Evolutionary conservation across 2,113 vertebrate species (phyloP).

Genomic region (Erythrocebus patas): DNA sequence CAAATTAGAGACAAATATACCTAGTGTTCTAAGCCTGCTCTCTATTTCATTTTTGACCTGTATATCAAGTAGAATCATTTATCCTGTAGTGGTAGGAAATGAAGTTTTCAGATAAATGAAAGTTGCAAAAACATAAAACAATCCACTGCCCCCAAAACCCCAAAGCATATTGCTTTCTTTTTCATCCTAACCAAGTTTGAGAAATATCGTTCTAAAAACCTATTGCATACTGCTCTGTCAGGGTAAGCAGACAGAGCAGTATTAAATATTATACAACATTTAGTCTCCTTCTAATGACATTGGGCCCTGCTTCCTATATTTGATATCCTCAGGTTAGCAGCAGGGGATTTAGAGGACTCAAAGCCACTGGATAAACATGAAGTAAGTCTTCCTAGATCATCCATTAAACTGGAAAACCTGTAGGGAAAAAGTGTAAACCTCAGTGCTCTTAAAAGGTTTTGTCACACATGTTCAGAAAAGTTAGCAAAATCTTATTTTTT

Average conservation of each 20-base stretch:
- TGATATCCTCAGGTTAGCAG: not conserved
- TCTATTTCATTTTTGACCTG: not conserved
- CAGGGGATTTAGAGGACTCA: not conserved
- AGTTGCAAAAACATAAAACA: not conserved
- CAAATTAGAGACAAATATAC: not conserved
- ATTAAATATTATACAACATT: not conserved
- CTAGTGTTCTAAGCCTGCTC: not conserved
- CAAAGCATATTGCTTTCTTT: not conserved
- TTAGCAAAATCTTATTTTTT: not conserved
- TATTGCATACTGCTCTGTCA: not conserved
- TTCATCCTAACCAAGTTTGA: constrained; percentile 36
- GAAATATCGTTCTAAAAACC: not conserved
- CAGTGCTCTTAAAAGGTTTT: not conserved
- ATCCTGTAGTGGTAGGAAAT: not conserved
- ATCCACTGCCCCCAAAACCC: no score
- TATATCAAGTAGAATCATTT: not conserved
- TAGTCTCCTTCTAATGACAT: not conserved
- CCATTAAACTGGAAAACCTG: not conserved
- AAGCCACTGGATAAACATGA: not conserved
- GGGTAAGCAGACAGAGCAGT: not conserved
- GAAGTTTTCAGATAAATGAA: not conserved
- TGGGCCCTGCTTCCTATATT: not conserved
- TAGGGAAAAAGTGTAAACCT: not conserved
- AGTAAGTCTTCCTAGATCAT: not conserved
- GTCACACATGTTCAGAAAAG: not conserved